Conservation (phyloP, 2,888 invertebrate genomes). For the Xestia ashworthii region DNA sequence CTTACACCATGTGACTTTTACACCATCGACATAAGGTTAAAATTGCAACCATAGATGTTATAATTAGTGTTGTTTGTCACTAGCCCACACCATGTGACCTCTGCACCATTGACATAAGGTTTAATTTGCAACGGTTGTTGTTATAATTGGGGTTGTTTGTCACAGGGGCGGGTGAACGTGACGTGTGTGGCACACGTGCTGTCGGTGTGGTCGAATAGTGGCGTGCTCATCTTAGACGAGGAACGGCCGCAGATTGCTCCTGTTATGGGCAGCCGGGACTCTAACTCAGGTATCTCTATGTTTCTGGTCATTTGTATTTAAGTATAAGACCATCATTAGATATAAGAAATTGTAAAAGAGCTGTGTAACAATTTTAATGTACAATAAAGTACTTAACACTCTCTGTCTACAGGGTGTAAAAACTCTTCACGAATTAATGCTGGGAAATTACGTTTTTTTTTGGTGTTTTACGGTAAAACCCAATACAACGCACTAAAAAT, state of each 20-base stretch:
- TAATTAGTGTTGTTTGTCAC: slow-evolving; percentile 45
- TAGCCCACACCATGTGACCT: background rate
- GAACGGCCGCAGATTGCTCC: slow-evolving; percentile 92
- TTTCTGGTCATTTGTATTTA: background rate
- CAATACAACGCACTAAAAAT: no score
- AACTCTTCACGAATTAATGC: no score
- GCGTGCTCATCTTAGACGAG: slow-evolving; percentile 90
- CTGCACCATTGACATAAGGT: background rate
- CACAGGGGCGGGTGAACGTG: slow-evolving; percentile 90
- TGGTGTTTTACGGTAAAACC: no score
- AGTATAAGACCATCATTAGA: background rate
- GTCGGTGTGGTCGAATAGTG: slow-evolving; percentile 90
- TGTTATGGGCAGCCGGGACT: slow-evolving; percentile 92
- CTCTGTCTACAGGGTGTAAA: no score
- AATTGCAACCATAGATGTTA: background rate
- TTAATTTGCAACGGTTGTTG: slow-evolving; percentile 13
- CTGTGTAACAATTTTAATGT: background rate
- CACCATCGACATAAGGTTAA: slow-evolving; percentile 1
- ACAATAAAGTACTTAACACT: background rate
- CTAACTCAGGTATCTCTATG: slow-evolving; percentile 84
- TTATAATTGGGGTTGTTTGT: slow-evolving; percentile 45
- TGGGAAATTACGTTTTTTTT: no score
- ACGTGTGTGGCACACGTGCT: slow-evolving; percentile 91
- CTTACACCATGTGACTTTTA: background rate
- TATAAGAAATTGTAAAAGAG: background rate